Base-by-base conservation (phyloP, 1,140 invertebrate species). In the Drosophila ananassae region DNA sequence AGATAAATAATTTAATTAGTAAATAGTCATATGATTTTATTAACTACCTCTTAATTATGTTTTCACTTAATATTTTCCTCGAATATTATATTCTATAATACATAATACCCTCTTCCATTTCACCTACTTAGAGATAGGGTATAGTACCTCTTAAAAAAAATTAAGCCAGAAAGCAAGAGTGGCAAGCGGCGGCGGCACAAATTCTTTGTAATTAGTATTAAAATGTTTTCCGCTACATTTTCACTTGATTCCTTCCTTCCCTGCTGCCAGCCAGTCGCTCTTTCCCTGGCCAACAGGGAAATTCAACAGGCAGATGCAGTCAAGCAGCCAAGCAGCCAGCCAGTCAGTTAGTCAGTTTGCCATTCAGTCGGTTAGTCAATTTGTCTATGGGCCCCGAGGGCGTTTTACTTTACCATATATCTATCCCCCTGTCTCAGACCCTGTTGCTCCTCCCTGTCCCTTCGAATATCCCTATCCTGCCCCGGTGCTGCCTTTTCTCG, bases 161-260 rank as follows among this genome's bases (percentile, higher is more conserved):
- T 32, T 63, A 52, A 63, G 44, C 39, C 56, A 75, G 79, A 60
- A 89, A 89, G 72, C 21, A 73, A 85, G 82, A 89, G 83, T 89
- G 83, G 32, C 76, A 37, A 22, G 76, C 62, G 73, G 62, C 72
- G 82, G 79, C 83, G 83, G 83, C 83, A 87, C 83, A 89, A 89
- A 89, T 89, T 89, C 83, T 89, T 89, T 89, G 84, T 89, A 89
- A 89, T 89, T 89, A 89, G 83, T 89, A 89, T 89, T 89, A 89
- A 89, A 87, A 87, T 87, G 83, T 87, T 87, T 87, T 87, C 83
- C 83, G 83, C 83, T 83, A 87, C 83, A 82, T 87, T 83, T 87
- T 87, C 83, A 87, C 83, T 87, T 89, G 82, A 87, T 80, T 85
- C 76, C 74, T 39, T 39, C 37, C 37, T 44, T 13, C 41, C 74